Evolutionary conservation across 2,797 vertebrate species (phyloP).

Genomic region (Sebastes aleutianus): DNA sequence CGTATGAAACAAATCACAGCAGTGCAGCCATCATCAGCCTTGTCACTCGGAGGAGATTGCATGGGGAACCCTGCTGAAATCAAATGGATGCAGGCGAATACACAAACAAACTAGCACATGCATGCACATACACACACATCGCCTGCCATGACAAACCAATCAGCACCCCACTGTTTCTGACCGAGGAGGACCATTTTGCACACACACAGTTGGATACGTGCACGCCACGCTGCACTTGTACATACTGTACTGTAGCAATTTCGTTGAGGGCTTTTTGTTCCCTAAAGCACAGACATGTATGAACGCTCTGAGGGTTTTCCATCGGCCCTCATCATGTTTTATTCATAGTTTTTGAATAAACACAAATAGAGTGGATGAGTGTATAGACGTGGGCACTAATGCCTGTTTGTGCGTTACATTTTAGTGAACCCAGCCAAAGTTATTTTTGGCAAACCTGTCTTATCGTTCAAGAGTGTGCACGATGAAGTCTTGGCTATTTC

Average conservation of each 20-base stretch:
- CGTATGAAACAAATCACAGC: conserved; percentile 63
- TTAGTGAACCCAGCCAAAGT: conserved; percentile 56
- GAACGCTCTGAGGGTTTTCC: conserved; percentile 63
- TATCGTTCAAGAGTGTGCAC: conserved; percentile 47
- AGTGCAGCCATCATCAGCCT: conserved; percentile 57
- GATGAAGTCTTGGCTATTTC: conserved; percentile 44
- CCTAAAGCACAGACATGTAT: conserved; percentile 46
- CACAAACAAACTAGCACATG: conserved; percentile 34
- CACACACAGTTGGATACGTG: background rate
- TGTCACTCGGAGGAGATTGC: conserved; percentile 62
- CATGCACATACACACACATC: background rate
- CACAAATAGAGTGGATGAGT: conserved; percentile 71
- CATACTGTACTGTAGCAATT: conserved; percentile 25
- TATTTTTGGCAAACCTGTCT: conserved; percentile 66
- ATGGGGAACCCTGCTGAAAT: conserved; percentile 66
- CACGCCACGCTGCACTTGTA: background rate
- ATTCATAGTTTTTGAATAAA: conserved; percentile 71
- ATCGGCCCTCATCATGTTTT: conserved; percentile 71
- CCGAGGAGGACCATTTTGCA: conserved; percentile 32
- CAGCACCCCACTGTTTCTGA: conserved; percentile 54
- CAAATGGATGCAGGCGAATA: conserved; percentile 51
- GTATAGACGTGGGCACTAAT: conserved; percentile 59
- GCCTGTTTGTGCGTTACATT: conserved; percentile 64
- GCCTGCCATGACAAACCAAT: conserved; percentile 51
- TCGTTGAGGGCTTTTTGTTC: conserved; percentile 18